These are phyloP conservation scores for Neoaliturus tenellus DNA, from an alignment of 2,888 invertebrate species.

Conservation along the genomic window DNA sequence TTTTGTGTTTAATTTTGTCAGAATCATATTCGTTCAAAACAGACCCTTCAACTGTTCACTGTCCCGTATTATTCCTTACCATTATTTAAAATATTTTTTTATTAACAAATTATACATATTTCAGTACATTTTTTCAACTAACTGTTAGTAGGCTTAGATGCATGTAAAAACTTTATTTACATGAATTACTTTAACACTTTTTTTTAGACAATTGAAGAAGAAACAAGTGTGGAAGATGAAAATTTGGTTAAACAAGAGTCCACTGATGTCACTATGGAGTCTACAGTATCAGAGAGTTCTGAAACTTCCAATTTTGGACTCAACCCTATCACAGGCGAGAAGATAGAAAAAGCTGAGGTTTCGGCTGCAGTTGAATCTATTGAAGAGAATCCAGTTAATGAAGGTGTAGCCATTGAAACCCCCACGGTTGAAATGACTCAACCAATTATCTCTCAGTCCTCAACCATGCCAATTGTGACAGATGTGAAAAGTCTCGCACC, in stretches of 20 bases:
- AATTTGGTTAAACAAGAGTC: background rate
- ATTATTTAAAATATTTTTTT: too few relatives aligned
- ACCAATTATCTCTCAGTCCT: background rate
- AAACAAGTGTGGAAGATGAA: background rate
- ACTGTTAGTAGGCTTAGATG: too few relatives aligned
- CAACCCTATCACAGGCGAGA: background rate
- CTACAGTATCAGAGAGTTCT: background rate
- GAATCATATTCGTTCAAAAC: too few relatives aligned
- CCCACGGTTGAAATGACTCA: background rate
- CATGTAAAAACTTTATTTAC: too few relatives aligned
- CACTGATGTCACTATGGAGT: constrained; percentile 1
- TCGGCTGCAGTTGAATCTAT: background rate
- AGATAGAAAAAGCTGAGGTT: background rate
- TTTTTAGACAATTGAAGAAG: background rate
- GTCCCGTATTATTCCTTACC: too few relatives aligned
- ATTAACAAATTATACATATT: too few relatives aligned
- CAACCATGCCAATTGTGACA: background rate
- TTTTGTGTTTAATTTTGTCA: too few relatives aligned
- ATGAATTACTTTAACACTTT: background rate
- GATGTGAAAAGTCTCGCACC: constrained; percentile 16
- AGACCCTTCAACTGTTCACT: too few relatives aligned
- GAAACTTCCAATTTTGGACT: background rate
- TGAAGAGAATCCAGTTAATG: background rate
- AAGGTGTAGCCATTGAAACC: background rate
- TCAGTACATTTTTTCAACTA: too few relatives aligned